phyloP scores from a whole-genome alignment of 2,888 invertebrate species.

The Romanomermis culicivorax region DNA sequence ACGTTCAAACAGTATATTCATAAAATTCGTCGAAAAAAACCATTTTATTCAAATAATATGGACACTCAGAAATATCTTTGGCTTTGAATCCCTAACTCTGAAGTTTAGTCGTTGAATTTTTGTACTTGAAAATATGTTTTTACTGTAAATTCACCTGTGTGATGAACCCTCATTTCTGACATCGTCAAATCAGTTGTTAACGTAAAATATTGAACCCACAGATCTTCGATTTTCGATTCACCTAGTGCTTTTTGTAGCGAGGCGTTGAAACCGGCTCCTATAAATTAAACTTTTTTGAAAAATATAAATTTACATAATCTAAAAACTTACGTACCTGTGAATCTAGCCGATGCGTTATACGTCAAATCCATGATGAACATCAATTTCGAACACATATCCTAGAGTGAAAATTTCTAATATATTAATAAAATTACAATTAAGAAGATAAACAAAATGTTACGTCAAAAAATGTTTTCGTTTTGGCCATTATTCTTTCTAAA shows the following conservation, averaged over 20 bases:
- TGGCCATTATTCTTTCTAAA: neutral
- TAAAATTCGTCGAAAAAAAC: too few species aligned
- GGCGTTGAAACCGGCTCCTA: neutral
- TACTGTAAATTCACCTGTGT: too few species aligned
- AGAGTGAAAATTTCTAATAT: conserved; percentile 5
- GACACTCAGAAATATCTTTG: too few species aligned
- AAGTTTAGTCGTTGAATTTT: too few species aligned
- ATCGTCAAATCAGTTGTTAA: conserved; percentile 93
- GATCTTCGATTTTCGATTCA: conserved; percentile 82
- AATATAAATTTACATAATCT: too few species aligned
- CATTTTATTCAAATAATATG: too few species aligned
- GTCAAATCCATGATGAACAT: conserved; percentile 82
- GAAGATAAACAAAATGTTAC: too few species aligned
- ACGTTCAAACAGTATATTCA: too few species aligned
- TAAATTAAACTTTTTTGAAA: too few species aligned
- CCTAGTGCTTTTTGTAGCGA: conserved; percentile 22
- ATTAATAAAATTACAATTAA: too few species aligned
- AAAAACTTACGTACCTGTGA: conserved; percentile 55
- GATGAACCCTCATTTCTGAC: conserved; percentile 27
- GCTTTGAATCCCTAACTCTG: too few species aligned
- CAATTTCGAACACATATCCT: conserved; percentile 82
- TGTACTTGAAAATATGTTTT: too few species aligned
- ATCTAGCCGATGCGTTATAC: conserved; percentile 95
- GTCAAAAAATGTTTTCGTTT: neutral
- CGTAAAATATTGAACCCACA: conserved; percentile 96